These are phyloP conservation scores for Eutrigla gurnardus DNA, from an alignment of 2,797 vertebrate genomes.

Conservation along the genomic window DNA sequence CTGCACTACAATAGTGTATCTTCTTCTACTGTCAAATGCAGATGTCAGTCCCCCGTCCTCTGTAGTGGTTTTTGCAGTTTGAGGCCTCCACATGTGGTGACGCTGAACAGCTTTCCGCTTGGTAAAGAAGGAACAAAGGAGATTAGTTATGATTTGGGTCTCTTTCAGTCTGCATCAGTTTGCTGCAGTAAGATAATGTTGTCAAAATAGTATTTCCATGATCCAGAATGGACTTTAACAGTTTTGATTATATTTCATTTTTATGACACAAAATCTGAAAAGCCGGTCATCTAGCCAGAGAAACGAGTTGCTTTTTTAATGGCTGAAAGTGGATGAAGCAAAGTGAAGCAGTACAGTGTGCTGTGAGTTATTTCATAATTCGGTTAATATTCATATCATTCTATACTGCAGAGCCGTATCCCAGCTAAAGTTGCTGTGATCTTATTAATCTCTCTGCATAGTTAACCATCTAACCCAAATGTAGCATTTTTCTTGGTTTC, in stretches of 20 bases:
- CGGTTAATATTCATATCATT: background rate
- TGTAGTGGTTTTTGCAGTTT: slow-evolving; percentile 32
- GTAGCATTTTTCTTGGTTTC: background rate
- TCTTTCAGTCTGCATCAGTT: background rate
- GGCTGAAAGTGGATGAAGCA: background rate
- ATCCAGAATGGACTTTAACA: background rate
- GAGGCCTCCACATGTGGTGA: slow-evolving; percentile 29
- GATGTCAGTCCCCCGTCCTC: slow-evolving; percentile 17
- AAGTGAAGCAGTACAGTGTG: background rate
- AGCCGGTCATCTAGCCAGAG: background rate
- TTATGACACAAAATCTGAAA: background rate
- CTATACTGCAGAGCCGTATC: background rate
- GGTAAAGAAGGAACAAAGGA: background rate
- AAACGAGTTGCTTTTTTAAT: background rate
- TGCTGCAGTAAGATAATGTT: background rate
- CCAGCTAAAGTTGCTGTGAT: background rate
- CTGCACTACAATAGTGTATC: slow-evolving; percentile 16
- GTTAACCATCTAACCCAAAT: background rate
- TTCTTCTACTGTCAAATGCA: slow-evolving; percentile 22
- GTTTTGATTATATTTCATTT: background rate
- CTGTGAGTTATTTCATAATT: slow-evolving; percentile 4
- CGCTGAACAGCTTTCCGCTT: slow-evolving; percentile 10
- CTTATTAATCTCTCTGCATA: background rate
- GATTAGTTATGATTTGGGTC: background rate
- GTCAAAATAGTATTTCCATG: background rate